Evolutionary conservation across 2,888 invertebrate genomes (phyloP).

Genomic region (Andrena dorsata): DNA sequence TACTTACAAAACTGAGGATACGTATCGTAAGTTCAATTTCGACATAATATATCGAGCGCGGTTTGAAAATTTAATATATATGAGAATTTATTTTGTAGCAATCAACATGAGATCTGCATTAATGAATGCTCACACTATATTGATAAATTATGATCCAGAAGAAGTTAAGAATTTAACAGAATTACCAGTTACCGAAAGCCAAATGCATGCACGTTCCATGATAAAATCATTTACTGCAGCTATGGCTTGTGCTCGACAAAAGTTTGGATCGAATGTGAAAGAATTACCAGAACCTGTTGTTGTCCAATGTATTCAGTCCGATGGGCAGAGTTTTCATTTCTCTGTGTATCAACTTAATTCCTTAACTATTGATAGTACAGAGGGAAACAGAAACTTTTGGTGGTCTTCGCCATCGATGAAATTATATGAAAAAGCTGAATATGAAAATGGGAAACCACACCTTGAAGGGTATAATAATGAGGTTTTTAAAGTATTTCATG

Average conservation of each 20-base stretch:
- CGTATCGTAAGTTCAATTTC: slow-evolving; percentile 89
- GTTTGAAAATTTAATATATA: slow-evolving; percentile 16
- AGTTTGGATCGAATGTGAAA: slow-evolving; percentile 89
- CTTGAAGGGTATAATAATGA: slow-evolving; percentile 92
- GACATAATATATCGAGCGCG: neutral
- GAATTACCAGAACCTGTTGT: slow-evolving; percentile 91
- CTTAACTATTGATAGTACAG: slow-evolving; percentile 87
- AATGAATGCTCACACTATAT: slow-evolving; percentile 91
- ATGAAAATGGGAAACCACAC: slow-evolving; percentile 88
- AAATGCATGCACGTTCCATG: slow-evolving; percentile 90
- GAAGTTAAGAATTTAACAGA: slow-evolving; percentile 90
- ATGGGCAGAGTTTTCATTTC: slow-evolving; percentile 92
- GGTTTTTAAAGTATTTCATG: slow-evolving; percentile 91
- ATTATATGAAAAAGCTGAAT: slow-evolving; percentile 89
- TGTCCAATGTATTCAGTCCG: slow-evolving; percentile 93
- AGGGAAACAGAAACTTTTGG: slow-evolving; percentile 91
- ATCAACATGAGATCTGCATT: slow-evolving; percentile 85
- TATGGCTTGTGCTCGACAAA: slow-evolving; percentile 90
- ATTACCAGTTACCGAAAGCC: slow-evolving; percentile 88
- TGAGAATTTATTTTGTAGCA: slow-evolving; percentile 83
- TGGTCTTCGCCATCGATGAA: slow-evolving; percentile 89
- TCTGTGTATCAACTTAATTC: slow-evolving; percentile 94
- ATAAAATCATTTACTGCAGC: slow-evolving; percentile 92
- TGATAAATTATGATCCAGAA: slow-evolving; percentile 89
- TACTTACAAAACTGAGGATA: slow-evolving; percentile 88